A percentile compares a stretch with the other conserved stretches of the same genome.
phyloP scores from a whole-genome alignment of 92 coral and sea anemone genomes.

The Ricordea florida region DNA sequence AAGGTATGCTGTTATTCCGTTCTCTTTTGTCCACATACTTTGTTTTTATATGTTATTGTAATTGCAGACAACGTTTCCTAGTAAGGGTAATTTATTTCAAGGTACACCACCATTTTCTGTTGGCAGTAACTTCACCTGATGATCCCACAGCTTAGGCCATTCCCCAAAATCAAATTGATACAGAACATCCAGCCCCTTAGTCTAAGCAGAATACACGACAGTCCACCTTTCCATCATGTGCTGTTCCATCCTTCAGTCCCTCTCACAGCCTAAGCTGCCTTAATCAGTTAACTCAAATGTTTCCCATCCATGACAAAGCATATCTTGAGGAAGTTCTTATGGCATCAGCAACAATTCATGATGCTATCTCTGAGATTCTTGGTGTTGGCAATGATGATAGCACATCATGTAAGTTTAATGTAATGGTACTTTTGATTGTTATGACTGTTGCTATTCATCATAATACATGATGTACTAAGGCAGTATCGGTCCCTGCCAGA shows the following conservation, averaged over 20 bases:
- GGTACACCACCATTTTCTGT: background rate
- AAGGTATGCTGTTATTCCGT: background rate
- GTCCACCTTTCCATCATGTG: background rate
- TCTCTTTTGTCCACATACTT: background rate
- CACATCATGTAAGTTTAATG: background rate
- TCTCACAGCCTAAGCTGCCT: background rate
- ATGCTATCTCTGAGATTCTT: background rate
- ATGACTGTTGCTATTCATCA: too few relatives aligned
- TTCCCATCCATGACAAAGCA: background rate
- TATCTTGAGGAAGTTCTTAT: constrained; percentile 1
- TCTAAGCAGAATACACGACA: background rate
- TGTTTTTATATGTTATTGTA: background rate
- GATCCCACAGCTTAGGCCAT: background rate
- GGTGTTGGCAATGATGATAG: background rate
- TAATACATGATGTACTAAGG: too few relatives aligned
- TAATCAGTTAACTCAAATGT: constrained; percentile 6
- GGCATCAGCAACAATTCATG: constrained; percentile 3
- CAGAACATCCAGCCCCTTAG: background rate
- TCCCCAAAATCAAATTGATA: background rate
- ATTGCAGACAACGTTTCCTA: background rate
- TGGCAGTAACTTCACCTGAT: background rate
- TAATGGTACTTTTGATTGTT: background rate
- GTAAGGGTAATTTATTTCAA: background rate
- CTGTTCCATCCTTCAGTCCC: background rate
- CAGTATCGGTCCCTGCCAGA: too few relatives aligned